Conservation (phyloP, 2,113 vertebrate genomes). For the Zosterops lateralis region DNA sequence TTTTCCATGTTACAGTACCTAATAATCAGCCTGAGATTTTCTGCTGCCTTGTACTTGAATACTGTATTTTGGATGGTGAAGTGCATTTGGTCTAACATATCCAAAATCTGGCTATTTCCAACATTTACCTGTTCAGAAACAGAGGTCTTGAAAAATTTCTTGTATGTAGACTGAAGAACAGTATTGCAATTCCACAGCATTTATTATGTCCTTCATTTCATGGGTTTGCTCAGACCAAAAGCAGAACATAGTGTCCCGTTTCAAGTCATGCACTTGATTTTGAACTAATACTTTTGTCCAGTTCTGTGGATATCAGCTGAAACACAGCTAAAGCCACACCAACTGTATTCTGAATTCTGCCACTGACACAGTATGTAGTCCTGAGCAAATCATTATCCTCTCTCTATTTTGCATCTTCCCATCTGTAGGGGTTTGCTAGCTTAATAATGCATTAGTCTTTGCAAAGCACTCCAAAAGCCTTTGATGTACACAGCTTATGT, state of each 20-base stretch:
- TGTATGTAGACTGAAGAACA: not conserved
- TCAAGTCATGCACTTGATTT: not conserved
- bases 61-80: not conserved
- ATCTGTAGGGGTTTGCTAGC: not conserved
- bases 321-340: not conserved
- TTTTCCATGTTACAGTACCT: not conserved
- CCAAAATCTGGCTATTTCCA: not conserved
- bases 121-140: not conserved
- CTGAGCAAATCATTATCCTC: not conserved
- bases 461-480: not conserved
- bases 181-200: not conserved
- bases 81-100: not conserved
- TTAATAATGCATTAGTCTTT: constrained; percentile 36
- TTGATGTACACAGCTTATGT: not conserved
- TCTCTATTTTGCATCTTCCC: not conserved
- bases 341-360: not conserved
- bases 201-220: not conserved
- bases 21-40: not conserved
- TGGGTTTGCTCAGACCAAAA: not conserved
- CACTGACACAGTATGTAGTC: not conserved
- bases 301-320: not conserved
- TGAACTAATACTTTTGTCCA: not conserved
- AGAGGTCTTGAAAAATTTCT: not conserved
- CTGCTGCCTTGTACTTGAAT: not conserved
- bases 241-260: not conserved